Evolutionary conservation across 2,888 invertebrate genomes (phyloP).

Genomic region (Teleiodes luculella): DNA sequence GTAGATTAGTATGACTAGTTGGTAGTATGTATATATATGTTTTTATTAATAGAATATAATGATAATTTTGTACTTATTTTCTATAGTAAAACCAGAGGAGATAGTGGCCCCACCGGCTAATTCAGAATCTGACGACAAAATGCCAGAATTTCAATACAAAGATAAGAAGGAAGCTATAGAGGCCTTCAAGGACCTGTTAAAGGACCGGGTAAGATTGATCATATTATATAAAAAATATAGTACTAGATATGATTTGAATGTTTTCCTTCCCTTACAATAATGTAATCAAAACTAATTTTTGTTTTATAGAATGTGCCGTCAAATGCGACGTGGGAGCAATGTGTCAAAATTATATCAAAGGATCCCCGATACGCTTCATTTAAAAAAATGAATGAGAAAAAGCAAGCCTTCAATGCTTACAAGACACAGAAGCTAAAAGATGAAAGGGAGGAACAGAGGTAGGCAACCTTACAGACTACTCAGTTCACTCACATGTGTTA

Average conservation of each 20-base stretch:
- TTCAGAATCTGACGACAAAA: slow-evolving; percentile 48
- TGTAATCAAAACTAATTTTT: too few relatives aligned
- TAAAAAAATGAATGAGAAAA: slow-evolving; percentile 97
- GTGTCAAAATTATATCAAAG: slow-evolving; percentile 94
- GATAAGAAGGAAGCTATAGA: slow-evolving; percentile 98
- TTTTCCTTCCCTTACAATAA: too few relatives aligned
- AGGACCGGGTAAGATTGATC: slow-evolving; percentile 86
- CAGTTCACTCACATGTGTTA: too few relatives aligned
- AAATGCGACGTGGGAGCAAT: slow-evolving; percentile 97
- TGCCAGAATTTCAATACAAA: slow-evolving; percentile 80
- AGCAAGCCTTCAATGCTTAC: slow-evolving; percentile 99
- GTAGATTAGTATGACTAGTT: slow-evolving; percentile 23
- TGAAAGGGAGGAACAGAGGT: slow-evolving; percentile 96
- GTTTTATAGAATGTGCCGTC: slow-evolving; percentile 88
- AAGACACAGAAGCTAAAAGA: slow-evolving; percentile 98
- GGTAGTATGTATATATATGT: too few relatives aligned
- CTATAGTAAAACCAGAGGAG: slow-evolving; percentile 63
- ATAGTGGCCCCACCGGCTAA: slow-evolving; percentile 54
- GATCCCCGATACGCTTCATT: slow-evolving; percentile 93
- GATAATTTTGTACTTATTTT: background rate
- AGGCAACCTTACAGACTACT: slow-evolving; percentile 3
- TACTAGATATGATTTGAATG: background rate
- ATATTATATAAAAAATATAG: background rate
- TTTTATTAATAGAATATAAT: too few relatives aligned
- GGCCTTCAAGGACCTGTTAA: slow-evolving; percentile 96